Conservation (phyloP, 2,797 vertebrate species). For the Synaphobranchus kaupii region DNA sequence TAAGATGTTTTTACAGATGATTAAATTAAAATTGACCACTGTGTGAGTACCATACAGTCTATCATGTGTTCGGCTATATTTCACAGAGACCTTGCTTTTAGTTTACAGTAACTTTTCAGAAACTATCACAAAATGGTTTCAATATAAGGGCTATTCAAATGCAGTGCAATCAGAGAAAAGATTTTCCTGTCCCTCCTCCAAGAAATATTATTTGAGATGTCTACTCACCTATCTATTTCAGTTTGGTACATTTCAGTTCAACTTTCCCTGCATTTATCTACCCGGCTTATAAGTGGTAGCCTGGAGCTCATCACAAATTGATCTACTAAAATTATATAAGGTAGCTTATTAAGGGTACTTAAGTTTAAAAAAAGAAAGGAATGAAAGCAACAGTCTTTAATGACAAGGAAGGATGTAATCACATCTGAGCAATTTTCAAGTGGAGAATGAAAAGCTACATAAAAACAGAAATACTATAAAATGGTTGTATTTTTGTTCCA, state of each 20-base stretch:
- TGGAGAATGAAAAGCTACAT: neutral
- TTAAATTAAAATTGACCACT: constrained; percentile 9
- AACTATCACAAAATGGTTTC: neutral
- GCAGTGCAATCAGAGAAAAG: neutral
- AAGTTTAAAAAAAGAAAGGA: neutral
- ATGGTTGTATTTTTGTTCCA: neutral
- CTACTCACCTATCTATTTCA: neutral
- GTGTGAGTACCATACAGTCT: neutral
- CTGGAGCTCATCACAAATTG: neutral
- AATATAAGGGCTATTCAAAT: neutral
- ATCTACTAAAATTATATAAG: neutral
- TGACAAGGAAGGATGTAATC: neutral
- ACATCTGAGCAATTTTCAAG: neutral
- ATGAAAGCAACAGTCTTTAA: neutral
- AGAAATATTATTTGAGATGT: neutral
- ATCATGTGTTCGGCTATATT: neutral
- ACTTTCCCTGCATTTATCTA: neutral
- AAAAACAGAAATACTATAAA: neutral
- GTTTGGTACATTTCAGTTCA: neutral
- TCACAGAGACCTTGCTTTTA: neutral
- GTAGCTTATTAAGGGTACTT: neutral
- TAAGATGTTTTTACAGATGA: neutral
- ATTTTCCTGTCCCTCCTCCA: neutral
- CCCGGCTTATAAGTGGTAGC: neutral
- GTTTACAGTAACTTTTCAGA: neutral